phyloP scores from a whole-genome alignment of 1,140 invertebrate species.

The Chionoecetes opilio region DNA sequence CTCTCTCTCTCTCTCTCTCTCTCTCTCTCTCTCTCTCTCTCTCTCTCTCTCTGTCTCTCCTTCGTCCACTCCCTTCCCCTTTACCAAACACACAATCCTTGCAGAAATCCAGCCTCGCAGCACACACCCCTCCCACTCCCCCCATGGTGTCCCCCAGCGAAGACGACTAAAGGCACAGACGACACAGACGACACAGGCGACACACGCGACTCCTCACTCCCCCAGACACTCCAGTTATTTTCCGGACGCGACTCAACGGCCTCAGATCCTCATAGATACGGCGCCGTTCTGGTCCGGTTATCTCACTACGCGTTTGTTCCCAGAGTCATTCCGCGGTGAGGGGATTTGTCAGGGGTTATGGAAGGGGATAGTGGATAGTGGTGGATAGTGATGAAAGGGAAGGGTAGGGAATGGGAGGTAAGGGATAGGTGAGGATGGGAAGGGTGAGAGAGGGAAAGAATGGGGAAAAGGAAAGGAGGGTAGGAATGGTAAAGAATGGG shows the following conservation, averaged over 20 bases:
- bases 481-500: background rate
- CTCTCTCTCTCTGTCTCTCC: background rate
- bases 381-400: no score
- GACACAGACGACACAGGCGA: no score
- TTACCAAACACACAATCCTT: background rate
- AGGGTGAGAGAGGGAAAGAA: background rate
- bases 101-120: background rate
- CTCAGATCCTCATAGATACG: background rate
- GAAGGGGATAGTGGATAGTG: no score
- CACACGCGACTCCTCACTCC: background rate
- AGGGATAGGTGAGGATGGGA: background rate
- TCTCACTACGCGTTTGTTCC: background rate
- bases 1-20: no score
- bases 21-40: background rate
- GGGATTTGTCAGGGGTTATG: background rate
- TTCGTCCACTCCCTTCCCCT: background rate
- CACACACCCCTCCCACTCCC: background rate
- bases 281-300: background rate
- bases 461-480: background rate
- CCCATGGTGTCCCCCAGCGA: background rate
- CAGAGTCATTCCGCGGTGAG: background rate
- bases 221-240: background rate
- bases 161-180: background rate
- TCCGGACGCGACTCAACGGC: background rate
- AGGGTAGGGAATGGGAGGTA: background rate